phyloP scores from a whole-genome alignment of 2,797 vertebrate species.

The Carduelis carduelis region DNA sequence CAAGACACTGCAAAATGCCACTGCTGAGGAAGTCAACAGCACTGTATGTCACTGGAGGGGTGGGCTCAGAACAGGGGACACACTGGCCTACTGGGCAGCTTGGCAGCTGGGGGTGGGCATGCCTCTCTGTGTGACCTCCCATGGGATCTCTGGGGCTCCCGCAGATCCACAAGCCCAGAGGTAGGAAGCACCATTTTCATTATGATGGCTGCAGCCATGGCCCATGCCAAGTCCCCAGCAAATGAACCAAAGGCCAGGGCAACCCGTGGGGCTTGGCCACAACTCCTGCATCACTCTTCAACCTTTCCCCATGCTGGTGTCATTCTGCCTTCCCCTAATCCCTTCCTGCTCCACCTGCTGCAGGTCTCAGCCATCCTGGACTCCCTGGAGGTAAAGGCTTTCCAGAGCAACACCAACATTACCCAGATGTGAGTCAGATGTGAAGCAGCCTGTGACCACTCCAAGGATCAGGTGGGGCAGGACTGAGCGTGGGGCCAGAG shows the following conservation, averaged over 20 bases:
- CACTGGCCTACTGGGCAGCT: background rate
- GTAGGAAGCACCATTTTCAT: background rate
- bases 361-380: slow-evolving; percentile 61
- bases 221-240: background rate
- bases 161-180: background rate
- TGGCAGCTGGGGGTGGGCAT: background rate
- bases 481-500: background rate
- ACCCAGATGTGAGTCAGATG: slow-evolving; percentile 10
- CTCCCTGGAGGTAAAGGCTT: slow-evolving; percentile 52
- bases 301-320: fast-evolving
- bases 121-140: fast-evolving
- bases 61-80: fast-evolving
- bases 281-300: fast-evolving
- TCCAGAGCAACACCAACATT: slow-evolving; percentile 60
- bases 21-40: slow-evolving; percentile 20
- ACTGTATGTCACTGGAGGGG: slow-evolving; percentile 12
- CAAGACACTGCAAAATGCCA: background rate
- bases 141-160: background rate
- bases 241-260: background rate
- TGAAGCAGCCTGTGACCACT: background rate
- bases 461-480: background rate
- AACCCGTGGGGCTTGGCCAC: background rate
- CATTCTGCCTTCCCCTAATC: background rate
- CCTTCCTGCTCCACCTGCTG: fast-evolving
- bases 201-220: fast-evolving